Conservation (phyloP, 2,888 invertebrate genomes). For the Callyntrura guangdongensis region DNA sequence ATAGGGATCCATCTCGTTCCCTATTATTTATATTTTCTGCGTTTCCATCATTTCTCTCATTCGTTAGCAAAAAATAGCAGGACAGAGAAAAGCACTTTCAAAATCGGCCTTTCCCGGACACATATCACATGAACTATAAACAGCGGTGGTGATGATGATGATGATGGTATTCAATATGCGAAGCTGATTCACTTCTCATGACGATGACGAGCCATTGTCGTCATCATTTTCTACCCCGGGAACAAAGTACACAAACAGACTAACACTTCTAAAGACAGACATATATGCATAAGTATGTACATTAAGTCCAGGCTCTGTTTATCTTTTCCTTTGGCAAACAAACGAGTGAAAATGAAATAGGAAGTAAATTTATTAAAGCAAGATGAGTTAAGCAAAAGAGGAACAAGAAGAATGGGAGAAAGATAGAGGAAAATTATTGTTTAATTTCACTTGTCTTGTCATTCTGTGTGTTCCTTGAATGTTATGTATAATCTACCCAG, state of each 20-base stretch:
- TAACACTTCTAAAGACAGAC: no score
- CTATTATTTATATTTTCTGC: not conserved
- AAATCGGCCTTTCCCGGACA: no score
- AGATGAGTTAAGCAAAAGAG: not conserved
- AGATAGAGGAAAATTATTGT: constrained; percentile 60
- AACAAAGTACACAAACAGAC: not conserved
- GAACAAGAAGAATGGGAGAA: constrained; percentile 34
- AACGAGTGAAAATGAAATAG: constrained; percentile 48
- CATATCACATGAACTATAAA: no score
- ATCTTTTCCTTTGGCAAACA: not conserved
- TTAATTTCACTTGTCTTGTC: constrained; percentile 59
- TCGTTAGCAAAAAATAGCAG: not conserved
- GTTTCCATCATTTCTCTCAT: not conserved
- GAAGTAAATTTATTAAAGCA: constrained; percentile 58
- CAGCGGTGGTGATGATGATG: no score
- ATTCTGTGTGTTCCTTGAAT: no score
- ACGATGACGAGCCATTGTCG: not conserved
- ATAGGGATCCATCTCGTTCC: not conserved
- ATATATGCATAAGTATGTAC: not conserved
- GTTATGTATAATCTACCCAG: no score
- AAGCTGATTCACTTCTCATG: constrained; percentile 36
- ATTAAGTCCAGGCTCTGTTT: no score
- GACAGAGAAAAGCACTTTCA: constrained; percentile 40
- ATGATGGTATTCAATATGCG: constrained; percentile 39
- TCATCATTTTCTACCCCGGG: not conserved